A percentile compares a stretch with the other conserved stretches of the same genome.
Evolutionary conservation across 2,113 vertebrate species (phyloP).

Genomic region (Hucho hucho): DNA sequence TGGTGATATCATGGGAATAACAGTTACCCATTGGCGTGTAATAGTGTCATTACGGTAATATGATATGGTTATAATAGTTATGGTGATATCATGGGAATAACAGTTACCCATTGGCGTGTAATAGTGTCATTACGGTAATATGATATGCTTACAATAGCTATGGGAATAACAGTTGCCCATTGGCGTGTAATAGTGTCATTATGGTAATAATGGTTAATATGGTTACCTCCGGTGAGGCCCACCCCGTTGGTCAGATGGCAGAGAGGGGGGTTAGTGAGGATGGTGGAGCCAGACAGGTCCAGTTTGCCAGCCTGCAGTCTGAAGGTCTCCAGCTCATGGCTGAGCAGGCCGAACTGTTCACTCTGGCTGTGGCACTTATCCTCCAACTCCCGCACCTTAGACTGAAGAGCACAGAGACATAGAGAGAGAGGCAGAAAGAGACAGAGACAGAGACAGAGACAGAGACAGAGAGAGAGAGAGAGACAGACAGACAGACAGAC

Average conservation of each 20-base stretch:
- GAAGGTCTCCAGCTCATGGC: conserved; percentile 90
- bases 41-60: no score
- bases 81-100: no score
- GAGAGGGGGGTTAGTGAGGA: conserved; percentile 71
- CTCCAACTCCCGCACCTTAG: conserved; percentile 91
- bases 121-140: no score
- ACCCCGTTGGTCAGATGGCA: conserved; percentile 72
- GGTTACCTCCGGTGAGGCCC: conserved; percentile 71
- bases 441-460: no score
- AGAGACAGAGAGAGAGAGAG: no score
- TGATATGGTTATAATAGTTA: no score
- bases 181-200: neutral
- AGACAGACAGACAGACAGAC: no score
- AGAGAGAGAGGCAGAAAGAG: no score
- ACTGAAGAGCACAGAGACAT: conserved; percentile 64
- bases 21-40: no score
- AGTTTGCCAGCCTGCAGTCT: conserved; percentile 87
- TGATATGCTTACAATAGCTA: conserved; percentile 40
- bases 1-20: no score
- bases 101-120: no score
- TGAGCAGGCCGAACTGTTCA: conserved; percentile 90
- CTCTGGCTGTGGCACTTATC: conserved; percentile 93
- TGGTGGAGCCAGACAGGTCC: conserved; percentile 70
- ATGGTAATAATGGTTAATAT: neutral
- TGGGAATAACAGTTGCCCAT: no score